A percentile compares a stretch with the other conserved stretches of the same genome.
Evolutionary conservation across 2,797 vertebrate species (phyloP).

Genomic region (Triplophysa bombifrons): DNA sequence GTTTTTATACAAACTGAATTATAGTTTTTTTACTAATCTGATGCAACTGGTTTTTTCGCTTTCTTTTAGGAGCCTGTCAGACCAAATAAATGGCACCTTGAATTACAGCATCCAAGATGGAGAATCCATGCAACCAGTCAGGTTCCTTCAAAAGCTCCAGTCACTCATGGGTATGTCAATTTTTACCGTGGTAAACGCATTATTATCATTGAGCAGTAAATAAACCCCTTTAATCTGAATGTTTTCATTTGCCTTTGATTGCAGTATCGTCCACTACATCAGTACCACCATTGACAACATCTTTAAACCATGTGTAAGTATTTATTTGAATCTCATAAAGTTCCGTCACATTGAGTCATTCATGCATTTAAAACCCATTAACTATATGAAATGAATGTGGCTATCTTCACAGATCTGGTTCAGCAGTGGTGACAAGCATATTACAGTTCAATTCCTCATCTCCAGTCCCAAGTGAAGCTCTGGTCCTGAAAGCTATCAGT

Average conservation of each 20-base stretch:
- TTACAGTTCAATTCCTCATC: conserved; percentile 37
- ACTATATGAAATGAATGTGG: too few relatives aligned
- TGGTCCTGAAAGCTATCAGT: background rate
- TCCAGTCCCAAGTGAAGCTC: conserved; percentile 29
- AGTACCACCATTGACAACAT: too few relatives aligned
- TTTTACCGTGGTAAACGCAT: background rate
- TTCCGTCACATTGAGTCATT: too few relatives aligned
- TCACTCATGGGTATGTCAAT: background rate
- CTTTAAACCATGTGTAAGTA: too few relatives aligned
- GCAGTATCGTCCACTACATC: too few relatives aligned
- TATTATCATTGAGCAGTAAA: too few relatives aligned
- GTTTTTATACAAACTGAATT: background rate
- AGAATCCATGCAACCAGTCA: background rate
- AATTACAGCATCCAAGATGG: conserved; percentile 13
- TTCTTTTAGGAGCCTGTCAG: background rate
- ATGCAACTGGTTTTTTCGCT: background rate
- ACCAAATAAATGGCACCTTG: conserved; percentile 28
- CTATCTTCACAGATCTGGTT: background rate
- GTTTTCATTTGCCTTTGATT: background rate
- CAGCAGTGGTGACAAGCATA: background rate
- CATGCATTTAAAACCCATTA: too few relatives aligned
- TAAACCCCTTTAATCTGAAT: background rate
- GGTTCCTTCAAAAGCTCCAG: conserved; percentile 14
- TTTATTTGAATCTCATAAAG: too few relatives aligned
- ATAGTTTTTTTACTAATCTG: background rate